phyloP scores from a whole-genome alignment of 2,888 invertebrate genomes.

The Pollenia labialis region DNA sequence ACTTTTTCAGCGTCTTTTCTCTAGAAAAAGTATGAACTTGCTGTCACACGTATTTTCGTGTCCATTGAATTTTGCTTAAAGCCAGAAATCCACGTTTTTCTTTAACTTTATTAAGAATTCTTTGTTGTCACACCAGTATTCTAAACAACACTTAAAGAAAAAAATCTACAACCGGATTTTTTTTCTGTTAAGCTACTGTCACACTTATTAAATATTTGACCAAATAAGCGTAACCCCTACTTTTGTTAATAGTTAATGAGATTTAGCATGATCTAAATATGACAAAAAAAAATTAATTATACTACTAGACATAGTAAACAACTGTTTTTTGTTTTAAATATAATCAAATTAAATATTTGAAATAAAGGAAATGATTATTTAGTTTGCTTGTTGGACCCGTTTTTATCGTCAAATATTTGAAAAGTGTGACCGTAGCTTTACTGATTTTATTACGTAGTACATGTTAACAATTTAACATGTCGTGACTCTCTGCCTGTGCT shows the following conservation, averaged over 20 bases:
- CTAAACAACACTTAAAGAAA: slow-evolving; percentile 31
- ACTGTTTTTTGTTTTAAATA: no score
- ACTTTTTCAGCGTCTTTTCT: no score
- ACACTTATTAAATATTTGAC: no score
- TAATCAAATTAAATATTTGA: no score
- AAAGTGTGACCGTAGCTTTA: not conserved
- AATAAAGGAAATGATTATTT: no score
- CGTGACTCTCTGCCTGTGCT: not conserved
- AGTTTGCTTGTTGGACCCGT: no score
- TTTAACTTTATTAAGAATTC: slow-evolving; percentile 45
- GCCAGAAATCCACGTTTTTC: slow-evolving; percentile 1
- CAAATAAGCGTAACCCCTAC: no score
- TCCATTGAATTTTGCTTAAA: not conserved
- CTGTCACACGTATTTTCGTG: slow-evolving; percentile 2
- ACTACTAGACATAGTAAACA: no score
- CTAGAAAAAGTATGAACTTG: not conserved
- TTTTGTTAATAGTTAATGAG: no score
- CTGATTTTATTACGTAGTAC: not conserved
- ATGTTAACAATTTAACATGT: not conserved
- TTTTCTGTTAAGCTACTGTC: not conserved
- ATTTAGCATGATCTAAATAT: no score
- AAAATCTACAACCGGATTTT: slow-evolving; percentile 26
- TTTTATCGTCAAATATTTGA: not conserved
- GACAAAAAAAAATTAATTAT: no score
- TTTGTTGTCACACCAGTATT: slow-evolving; percentile 57